These are phyloP conservation scores for Bhutanitis thaidina DNA, from an alignment of 2,888 invertebrate genomes.

Conservation along the genomic window DNA sequence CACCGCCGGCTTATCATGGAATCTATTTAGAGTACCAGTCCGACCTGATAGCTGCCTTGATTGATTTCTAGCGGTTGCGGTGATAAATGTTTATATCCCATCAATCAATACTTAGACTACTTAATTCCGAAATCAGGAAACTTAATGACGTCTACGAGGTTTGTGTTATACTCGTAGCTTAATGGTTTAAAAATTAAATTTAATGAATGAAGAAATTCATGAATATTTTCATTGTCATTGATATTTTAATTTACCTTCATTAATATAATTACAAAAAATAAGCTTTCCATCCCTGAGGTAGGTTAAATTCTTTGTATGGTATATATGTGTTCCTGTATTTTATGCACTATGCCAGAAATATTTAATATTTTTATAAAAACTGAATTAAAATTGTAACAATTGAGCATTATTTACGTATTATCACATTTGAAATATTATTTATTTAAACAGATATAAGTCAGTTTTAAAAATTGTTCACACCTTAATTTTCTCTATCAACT, in stretches of 20 bases:
- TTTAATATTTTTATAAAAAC: too few species aligned
- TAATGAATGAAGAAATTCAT: conserved; percentile 8
- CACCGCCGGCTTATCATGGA: conserved; percentile 47
- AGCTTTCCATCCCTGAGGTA: too few species aligned
- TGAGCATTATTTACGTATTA: too few species aligned
- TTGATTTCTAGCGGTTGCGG: conserved; percentile 55
- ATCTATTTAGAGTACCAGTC: conserved; percentile 40
- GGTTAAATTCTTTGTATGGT: too few species aligned
- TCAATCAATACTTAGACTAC: conserved; percentile 59
- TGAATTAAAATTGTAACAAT: too few species aligned
- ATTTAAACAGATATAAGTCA: too few species aligned
- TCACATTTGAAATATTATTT: too few species aligned
- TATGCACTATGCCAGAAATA: too few species aligned
- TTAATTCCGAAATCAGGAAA: conserved; percentile 36
- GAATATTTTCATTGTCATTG: conserved; percentile 1
- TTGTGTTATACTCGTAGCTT: conserved; percentile 1
- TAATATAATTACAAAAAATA: too few species aligned
- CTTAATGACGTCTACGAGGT: conserved; percentile 11
- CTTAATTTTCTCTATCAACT: too few species aligned
- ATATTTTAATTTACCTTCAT: neutral
- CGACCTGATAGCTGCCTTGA: conserved; percentile 42
- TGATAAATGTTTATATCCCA: conserved; percentile 70
- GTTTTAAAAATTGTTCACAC: too few species aligned
- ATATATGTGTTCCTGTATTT: too few species aligned
- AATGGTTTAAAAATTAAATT: conserved; percentile 19